Conservation (phyloP, 2,797 vertebrate species). For the Glossophaga mutica region DNA sequence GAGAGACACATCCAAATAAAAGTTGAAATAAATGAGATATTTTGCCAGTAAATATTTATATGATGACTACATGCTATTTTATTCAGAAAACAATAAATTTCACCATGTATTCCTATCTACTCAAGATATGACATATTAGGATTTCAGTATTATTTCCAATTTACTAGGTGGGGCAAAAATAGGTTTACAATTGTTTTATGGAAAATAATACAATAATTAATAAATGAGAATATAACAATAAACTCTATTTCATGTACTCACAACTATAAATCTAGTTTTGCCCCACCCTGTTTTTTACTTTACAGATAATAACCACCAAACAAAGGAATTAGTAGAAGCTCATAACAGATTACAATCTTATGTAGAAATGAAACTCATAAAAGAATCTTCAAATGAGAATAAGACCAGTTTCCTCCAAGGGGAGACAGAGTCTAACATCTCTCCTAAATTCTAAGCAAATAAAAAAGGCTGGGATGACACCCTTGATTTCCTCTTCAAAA, state of each 20-base stretch:
- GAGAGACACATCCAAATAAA: background rate
- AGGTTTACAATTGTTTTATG: background rate
- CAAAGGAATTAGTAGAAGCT: background rate
- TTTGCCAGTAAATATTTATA: background rate
- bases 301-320: background rate
- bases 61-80: background rate
- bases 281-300: background rate
- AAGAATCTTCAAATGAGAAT: constrained; percentile 1
- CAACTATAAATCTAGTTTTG: background rate
- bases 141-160: background rate
- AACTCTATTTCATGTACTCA: background rate
- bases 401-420: background rate
- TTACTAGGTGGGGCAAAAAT: background rate
- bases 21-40: background rate
- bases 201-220: background rate
- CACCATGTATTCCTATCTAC: background rate
- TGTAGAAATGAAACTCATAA: background rate
- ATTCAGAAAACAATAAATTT: background rate
- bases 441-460: constrained; percentile 8
- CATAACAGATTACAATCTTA: background rate
- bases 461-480: background rate
- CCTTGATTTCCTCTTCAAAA: background rate
- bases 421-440: background rate
- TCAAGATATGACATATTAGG: background rate
- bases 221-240: background rate